These are phyloP conservation scores for Mormyrus proboscirostris DNA, from an alignment of 2,797 vertebrate species.

Conservation along the genomic window DNA sequence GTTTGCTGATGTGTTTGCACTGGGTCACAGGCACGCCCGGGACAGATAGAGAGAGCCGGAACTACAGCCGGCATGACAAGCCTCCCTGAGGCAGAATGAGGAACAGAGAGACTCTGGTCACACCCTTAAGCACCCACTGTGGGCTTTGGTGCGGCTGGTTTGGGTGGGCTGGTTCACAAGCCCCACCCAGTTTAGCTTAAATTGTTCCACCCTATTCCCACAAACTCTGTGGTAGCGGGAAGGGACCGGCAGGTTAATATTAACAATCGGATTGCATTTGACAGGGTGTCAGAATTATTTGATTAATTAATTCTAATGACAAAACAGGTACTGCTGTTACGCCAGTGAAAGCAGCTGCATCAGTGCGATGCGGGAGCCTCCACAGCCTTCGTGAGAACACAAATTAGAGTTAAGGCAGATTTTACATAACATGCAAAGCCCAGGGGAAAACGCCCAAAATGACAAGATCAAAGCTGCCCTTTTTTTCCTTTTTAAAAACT, in stretches of 20 bases:
- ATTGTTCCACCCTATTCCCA: background rate
- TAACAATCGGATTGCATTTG: background rate
- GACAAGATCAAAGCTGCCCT: background rate
- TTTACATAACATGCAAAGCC: conserved; percentile 1
- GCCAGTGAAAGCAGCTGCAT: background rate
- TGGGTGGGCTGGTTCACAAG: background rate
- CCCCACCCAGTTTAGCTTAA: background rate
- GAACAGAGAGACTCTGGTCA: conserved; percentile 42
- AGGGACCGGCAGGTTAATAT: background rate
- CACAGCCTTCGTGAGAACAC: background rate
- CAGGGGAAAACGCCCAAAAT: background rate
- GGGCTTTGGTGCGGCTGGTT: background rate
- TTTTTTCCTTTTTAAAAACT: background rate
- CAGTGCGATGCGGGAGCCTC: background rate
- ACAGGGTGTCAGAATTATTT: background rate
- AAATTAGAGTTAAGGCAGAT: background rate
- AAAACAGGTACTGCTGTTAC: background rate
- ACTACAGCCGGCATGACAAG: conserved; percentile 32
- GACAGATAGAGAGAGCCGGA: conserved; percentile 37
- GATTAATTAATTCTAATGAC: background rate
- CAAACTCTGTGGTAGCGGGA: background rate
- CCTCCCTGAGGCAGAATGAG: background rate
- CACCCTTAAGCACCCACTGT: conserved; percentile 27
- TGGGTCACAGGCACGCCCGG: conserved; percentile 30
- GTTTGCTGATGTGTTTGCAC: conserved; percentile 59